phyloP scores from a whole-genome alignment of 2,797 vertebrate species.

The Monodelphis domestica region DNA sequence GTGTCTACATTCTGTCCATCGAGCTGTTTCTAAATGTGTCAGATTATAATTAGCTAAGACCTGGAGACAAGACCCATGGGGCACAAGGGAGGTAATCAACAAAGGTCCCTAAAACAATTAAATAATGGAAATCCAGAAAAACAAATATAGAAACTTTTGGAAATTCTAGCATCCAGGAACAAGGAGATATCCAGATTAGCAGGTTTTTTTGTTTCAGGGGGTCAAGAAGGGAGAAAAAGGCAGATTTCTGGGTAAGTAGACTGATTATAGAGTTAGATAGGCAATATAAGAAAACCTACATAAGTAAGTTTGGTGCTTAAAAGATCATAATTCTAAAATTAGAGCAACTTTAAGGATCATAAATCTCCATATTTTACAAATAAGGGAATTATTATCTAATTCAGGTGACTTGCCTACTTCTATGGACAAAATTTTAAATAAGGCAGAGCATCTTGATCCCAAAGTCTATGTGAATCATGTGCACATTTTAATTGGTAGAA shows the following conservation, averaged over 20 bases:
- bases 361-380: not conserved
- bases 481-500: not conserved
- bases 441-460: not conserved
- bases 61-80: not conserved
- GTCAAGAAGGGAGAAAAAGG: not conserved
- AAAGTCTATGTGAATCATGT: not conserved
- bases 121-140: not conserved
- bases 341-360: not conserved
- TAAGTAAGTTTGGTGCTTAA: not conserved
- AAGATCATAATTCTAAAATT: not conserved
- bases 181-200: not conserved
- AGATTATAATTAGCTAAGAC: not conserved
- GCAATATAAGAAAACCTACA: not conserved
- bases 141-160: not conserved
- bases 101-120: not conserved
- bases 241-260: not conserved
- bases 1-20: not conserved
- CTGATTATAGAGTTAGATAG: not conserved
- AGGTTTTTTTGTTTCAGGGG: not conserved
- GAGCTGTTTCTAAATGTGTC: not conserved
- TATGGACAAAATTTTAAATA: not conserved
- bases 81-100: not conserved
- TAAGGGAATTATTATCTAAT: not conserved
- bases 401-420: not conserved
- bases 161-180: not conserved